Evolutionary conservation across 2,888 invertebrate genomes (phyloP), one percentile per base, ranked within the genome.

Genomic region (Chloromyia formosa): DNA sequence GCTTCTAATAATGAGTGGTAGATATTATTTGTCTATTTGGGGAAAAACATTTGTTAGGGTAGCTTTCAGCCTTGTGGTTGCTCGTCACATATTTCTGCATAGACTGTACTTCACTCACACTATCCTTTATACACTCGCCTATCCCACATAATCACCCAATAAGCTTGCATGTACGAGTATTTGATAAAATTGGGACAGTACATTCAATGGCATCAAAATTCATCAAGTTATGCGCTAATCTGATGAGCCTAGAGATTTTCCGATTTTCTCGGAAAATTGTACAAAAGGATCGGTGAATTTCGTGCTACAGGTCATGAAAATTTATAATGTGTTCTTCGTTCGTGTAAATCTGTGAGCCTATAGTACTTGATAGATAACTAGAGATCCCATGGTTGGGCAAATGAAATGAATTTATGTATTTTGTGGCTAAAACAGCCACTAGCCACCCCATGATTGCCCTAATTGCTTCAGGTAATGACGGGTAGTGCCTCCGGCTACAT

Each of bases 161-260:
- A 1, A 58, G 12, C 3, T 58, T 35, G 27, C 27, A 35, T 35
- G 27, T 49, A n/a, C n/a, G n/a, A n/a, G 49, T 49, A 49, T 49
- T 49, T 49, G 12, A 49, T 49, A 10, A 35, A 35, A 58, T 58
- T 20, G 10, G 56, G 10, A 58, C 16, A 20, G 22, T 60, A 23
- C 27, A 60, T 14, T 27, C 54, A 54, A 1, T n/a, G 53, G 22
- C 53, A 62, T 45, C 66, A 42, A 40, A 66, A 45, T 66, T 23
- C 66, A 53, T 27, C 27, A 54, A 54, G 54, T 54, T 53, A 69
- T 54, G 27, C 53, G 68, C 53, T 69, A 69, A 69, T 69, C 68
- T 23, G 23, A 62, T 69, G 54, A 60, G 60, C 1, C 22, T 69
- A 35, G 23, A 69, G 68, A 69, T 53, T 69, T 69, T 54, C 68